A percentile compares a stretch with the other conserved stretches of the same genome.
phyloP scores from a whole-genome alignment of 1,140 invertebrate genomes.

The Dolichoris vasculosae region DNA sequence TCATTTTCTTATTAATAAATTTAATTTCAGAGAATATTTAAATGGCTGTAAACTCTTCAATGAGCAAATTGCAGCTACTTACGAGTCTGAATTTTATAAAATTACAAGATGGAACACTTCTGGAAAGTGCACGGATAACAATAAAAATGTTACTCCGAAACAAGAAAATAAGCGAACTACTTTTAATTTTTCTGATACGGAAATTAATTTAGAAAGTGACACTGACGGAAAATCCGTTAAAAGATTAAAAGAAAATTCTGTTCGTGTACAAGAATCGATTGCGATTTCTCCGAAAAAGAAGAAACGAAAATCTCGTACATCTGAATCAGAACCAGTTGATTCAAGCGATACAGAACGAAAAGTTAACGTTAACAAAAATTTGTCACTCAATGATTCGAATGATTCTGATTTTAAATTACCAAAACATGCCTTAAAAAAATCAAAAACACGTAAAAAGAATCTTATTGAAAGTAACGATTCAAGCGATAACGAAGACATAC shows the following conservation, averaged over 20 bases:
- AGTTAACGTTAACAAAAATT: background rate
- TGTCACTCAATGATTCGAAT: background rate
- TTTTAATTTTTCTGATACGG: conserved; percentile 21
- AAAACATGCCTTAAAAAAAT: background rate
- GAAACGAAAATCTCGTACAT: conserved; percentile 29
- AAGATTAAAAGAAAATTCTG: conserved; percentile 3
- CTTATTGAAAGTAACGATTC: background rate
- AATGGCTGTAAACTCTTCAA: conserved; percentile 55
- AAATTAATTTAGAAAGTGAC: conserved; percentile 33
- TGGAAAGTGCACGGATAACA: background rate
- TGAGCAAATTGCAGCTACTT: conserved; percentile 40
- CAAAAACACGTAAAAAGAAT: too few relatives aligned
- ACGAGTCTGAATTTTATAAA: conserved; percentile 40
- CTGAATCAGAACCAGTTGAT: conserved; percentile 12
- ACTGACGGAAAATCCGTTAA: conserved; percentile 38
- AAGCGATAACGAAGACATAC: background rate
- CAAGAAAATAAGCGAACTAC: conserved; percentile 45
- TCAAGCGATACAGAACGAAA: background rate
- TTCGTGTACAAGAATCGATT: background rate
- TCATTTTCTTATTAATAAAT: conserved; percentile 34
- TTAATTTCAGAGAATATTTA: conserved; percentile 59
- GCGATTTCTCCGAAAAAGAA: conserved; percentile 42
- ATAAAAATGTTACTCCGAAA: conserved; percentile 31
- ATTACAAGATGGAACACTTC: background rate
- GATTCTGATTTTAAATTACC: background rate